Percentiles rank a stretch among this genome's conserved stretches.
phyloP scores from a whole-genome alignment of 30 jellyfish, hydroid and myxozoan species.

The Turritopsis rubra region DNA sequence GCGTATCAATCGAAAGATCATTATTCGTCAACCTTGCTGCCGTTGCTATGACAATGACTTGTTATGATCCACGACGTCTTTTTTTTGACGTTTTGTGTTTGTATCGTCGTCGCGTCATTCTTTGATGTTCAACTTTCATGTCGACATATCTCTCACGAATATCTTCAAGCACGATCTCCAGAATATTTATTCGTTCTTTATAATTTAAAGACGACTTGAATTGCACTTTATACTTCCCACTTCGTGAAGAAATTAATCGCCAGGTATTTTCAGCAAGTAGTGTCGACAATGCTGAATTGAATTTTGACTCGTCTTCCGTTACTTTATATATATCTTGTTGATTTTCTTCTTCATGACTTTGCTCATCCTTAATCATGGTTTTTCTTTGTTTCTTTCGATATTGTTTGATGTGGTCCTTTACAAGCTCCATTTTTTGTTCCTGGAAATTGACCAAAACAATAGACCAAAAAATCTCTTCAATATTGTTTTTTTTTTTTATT shows the following conservation, averaged over 20 bases:
- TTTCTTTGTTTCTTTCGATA: not conserved
- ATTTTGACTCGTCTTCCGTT: slow-evolving; percentile 26
- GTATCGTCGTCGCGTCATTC: slow-evolving; percentile 36
- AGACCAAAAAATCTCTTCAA: not conserved
- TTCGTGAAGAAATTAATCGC: slow-evolving; percentile 6
- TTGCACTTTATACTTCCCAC: slow-evolving; percentile 25
- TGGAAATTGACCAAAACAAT: not conserved
- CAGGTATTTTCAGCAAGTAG: slow-evolving; percentile 24
- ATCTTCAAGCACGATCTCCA: slow-evolving; percentile 80
- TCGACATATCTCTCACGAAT: slow-evolving; percentile 67
- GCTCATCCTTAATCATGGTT: not conserved
- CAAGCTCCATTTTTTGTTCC: slow-evolving; percentile 10
- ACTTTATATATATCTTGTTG: not conserved
- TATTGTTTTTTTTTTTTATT: not conserved
- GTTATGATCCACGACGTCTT: slow-evolving; percentile 1
- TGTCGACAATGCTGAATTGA: slow-evolving; percentile 37
- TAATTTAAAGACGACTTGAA: slow-evolving; percentile 20
- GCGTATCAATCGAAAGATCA: no score
- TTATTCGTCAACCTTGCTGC: no score
- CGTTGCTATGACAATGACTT: not conserved
- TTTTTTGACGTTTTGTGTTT: not conserved
- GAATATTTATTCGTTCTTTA: slow-evolving; percentile 53
- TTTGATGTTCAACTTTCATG: slow-evolving; percentile 46
- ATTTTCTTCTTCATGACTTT: not conserved
- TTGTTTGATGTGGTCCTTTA: not conserved